phyloP scores from a whole-genome alignment of 2,797 vertebrate genomes.

The Scarus forsteni region DNA sequence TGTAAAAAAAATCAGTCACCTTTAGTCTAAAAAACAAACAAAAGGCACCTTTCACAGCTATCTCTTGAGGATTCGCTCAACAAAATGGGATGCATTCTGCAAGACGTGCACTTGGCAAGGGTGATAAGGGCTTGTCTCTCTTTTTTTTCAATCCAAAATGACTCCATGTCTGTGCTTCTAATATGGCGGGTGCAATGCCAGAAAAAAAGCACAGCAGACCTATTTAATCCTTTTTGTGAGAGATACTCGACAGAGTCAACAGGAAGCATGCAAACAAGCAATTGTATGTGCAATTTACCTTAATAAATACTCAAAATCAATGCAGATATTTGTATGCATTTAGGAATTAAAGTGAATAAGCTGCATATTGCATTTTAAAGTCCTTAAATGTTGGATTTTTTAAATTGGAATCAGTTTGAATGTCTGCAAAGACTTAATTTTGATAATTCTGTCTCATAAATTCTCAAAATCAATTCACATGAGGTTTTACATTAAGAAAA shows the following conservation, averaged over 20 bases:
- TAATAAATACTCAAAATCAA: conserved; percentile 10
- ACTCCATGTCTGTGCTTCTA: conserved; percentile 84
- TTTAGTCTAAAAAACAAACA: conserved; percentile 43
- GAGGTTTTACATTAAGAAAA: conserved; percentile 43
- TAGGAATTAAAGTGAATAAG: conserved; percentile 7
- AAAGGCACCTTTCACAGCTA: conserved; percentile 30
- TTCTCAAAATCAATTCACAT: conserved; percentile 12
- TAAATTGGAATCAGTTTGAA: conserved; percentile 1
- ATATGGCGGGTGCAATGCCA: conserved; percentile 85
- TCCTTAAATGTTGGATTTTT: not conserved
- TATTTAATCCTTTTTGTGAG: conserved; percentile 67
- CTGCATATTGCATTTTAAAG: conserved; percentile 9
- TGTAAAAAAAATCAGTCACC: conserved; percentile 63
- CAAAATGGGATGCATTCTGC: conserved; percentile 48
- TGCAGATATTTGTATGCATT: not conserved
- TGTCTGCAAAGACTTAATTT: conserved; percentile 23
- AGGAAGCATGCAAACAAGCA: conserved; percentile 32
- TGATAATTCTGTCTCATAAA: conserved; percentile 19
- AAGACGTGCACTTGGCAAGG: conserved; percentile 58
- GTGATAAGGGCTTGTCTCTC: conserved; percentile 74
- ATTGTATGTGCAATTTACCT: conserved; percentile 8
- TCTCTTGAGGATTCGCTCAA: conserved; percentile 44
- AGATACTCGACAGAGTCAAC: conserved; percentile 25
- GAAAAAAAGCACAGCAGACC: conserved; percentile 69
- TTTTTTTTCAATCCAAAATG: conserved; percentile 79